These are phyloP conservation scores for Gambusia affinis DNA, from an alignment of 2,113 vertebrate species.

Conservation along the genomic window DNA sequence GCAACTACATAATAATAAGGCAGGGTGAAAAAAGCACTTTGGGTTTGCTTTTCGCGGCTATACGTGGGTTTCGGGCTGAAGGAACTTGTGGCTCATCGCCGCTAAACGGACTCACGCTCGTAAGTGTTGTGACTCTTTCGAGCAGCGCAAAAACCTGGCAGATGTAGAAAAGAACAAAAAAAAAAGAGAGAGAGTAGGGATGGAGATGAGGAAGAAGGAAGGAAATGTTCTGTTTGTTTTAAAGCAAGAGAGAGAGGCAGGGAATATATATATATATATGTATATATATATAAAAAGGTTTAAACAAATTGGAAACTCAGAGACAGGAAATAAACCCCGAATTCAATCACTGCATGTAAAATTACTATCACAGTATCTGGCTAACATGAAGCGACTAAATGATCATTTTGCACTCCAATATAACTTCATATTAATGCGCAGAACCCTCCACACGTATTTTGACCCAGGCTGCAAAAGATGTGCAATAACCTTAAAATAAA, in stretches of 20 bases:
- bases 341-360: constrained; percentile 28
- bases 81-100: constrained; percentile 65
- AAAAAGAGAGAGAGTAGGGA: constrained; percentile 63
- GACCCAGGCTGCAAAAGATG: background rate
- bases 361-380: background rate
- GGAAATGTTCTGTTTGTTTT: constrained; percentile 50
- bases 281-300: constrained; percentile 9
- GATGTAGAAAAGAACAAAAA: constrained; percentile 70
- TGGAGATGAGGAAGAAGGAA: constrained; percentile 72
- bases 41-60: constrained; percentile 58
- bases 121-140: constrained; percentile 85
- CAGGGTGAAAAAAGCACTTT: constrained; percentile 71
- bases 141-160: constrained; percentile 85
- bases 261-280: background rate
- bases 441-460: too few species aligned
- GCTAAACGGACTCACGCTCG: constrained; percentile 84
- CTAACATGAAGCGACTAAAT: background rate
- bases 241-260: constrained; percentile 55
- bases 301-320: constrained; percentile 60
- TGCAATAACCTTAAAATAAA: background rate
- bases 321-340: constrained; percentile 42
- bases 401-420: constrained; percentile 59
- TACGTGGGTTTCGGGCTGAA: constrained; percentile 61
- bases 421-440: constrained; percentile 35
- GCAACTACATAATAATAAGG: constrained; percentile 63